Evolutionary conservation across 2,888 invertebrate genomes (phyloP).

Genomic region (Allygus modestus): DNA sequence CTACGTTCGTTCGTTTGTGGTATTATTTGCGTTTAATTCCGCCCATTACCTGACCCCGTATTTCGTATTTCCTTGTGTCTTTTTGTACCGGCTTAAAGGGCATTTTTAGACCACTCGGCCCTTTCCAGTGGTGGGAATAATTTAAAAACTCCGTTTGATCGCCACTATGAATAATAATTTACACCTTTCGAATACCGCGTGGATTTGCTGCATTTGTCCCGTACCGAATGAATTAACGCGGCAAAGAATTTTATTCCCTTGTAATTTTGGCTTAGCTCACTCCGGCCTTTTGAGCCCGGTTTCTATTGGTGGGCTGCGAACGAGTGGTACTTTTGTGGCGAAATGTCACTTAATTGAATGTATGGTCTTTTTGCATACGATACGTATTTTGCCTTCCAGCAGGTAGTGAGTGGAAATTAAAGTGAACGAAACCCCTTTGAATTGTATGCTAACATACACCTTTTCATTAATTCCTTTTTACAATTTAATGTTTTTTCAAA

Average conservation of each 20-base stretch:
- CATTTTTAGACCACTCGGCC: constrained; percentile 44
- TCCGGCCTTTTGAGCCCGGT: not conserved
- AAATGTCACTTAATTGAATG: constrained; percentile 39
- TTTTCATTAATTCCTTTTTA: constrained; percentile 32
- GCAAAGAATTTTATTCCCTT: constrained; percentile 51
- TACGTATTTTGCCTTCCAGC: not conserved
- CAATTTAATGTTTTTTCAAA: not conserved
- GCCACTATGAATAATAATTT: constrained; percentile 56
- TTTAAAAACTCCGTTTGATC: constrained; percentile 50
- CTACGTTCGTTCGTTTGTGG: constrained; percentile 42
- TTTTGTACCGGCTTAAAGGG: constrained; percentile 42
- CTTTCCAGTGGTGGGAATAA: constrained; percentile 14
- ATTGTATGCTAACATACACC: not conserved
- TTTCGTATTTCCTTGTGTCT: constrained; percentile 49
- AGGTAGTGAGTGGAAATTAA: constrained; percentile 30
- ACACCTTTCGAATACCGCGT: constrained; percentile 28
- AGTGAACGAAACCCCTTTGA: not conserved
- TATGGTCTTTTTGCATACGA: constrained; percentile 29
- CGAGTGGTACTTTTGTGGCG: constrained; percentile 38
- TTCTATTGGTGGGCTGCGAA: constrained; percentile 22
- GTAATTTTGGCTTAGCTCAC: constrained; percentile 40
- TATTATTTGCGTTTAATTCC: constrained; percentile 57
- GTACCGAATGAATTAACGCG: constrained; percentile 19
- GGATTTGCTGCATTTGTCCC: constrained; percentile 42
- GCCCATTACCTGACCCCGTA: constrained; percentile 43